Base-by-base conservation (phyloP, 2,888 invertebrate genomes). In the Heliconius aoede region DNA sequence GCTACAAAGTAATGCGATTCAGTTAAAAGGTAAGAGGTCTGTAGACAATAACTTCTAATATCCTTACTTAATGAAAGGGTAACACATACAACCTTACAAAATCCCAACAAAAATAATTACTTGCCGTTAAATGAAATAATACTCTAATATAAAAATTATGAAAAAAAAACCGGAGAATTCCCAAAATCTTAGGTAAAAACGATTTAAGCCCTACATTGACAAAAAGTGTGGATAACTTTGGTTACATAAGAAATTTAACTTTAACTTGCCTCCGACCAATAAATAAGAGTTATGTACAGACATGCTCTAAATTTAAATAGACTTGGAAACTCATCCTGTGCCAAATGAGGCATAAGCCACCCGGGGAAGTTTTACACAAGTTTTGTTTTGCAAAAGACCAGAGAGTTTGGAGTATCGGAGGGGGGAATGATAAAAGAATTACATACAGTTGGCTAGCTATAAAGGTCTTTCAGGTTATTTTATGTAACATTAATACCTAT, bases 281-380 rank as follows among this genome's bases (percentile, higher is more conserved):
- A 77, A 78, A 78, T 77, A 78, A 79, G 75, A 75, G 71, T 71
- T 79, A 78, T 60, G 78, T 79, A 76, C 78, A 80, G 79, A 82
- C 81, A 81, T 81, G 80, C 80, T 80, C 82, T 83, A 84, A 84
- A 85, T 86, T 86, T 85, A 85, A 86, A 87, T 85, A 82, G 83
- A 84, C 83, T 84, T 82, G 76, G 80, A 78, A 86, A 85, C 83
- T 84, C 83, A 85, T 85, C 85, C 82, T 80, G 82, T 80, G 84
- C 83, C 84, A 86, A 86, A 87, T 86, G 87, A 86, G 86, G 83
- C 86, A 81, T 84, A 82, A 82, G 82, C 79, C 81, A 81, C 78
- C 80, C 78, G 79, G 80, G 73, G 82, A 85, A 88, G 83, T 86
- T 86, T 79, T 74, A 78, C 78, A 73, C 76, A 83, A 86, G 83